These are phyloP conservation scores for Luscinia luscinia DNA, from an alignment of 2,797 vertebrate genomes.

Conservation along the genomic window DNA sequence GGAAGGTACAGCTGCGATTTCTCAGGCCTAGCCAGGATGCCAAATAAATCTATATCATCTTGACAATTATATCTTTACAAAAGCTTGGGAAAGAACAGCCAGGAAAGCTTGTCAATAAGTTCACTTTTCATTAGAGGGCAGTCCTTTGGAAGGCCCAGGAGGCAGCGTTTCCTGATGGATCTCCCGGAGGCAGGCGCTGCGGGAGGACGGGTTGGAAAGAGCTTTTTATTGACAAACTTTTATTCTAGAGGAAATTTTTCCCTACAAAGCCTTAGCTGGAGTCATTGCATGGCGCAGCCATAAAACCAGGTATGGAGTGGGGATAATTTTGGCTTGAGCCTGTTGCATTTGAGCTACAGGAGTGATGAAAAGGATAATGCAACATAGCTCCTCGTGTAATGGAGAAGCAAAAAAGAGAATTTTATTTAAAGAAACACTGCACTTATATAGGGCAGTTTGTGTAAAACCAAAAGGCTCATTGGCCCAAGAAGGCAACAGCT, in stretches of 20 bases:
- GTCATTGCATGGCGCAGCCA: fast-evolving
- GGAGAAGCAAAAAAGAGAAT: too few species aligned
- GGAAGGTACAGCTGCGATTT: neutral
- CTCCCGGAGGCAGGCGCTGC: neutral
- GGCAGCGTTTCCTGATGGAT: neutral
- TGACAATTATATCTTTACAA: slow-evolving; percentile 51
- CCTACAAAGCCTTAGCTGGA: neutral
- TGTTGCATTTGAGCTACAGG: too few species aligned
- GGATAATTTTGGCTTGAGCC: neutral
- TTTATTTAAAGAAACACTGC: too few species aligned
- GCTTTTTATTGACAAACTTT: slow-evolving; percentile 29
- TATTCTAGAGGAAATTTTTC: neutral
- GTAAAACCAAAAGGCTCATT: too few species aligned
- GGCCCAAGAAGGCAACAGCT: too few species aligned
- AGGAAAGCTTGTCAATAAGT: neutral
- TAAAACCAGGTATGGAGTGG: neutral
- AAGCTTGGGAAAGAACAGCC: slow-evolving; percentile 12
- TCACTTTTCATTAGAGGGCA: neutral
- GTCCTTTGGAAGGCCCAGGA: neutral
- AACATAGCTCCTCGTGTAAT: too few species aligned
- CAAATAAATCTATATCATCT: slow-evolving; percentile 45
- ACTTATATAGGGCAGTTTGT: too few species aligned
- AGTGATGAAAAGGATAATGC: too few species aligned
- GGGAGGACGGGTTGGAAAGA: neutral
- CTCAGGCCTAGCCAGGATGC: slow-evolving; percentile 2